Conservation (phyloP, 1,140 invertebrate species). For the Gonatopus flavifemur region DNA sequence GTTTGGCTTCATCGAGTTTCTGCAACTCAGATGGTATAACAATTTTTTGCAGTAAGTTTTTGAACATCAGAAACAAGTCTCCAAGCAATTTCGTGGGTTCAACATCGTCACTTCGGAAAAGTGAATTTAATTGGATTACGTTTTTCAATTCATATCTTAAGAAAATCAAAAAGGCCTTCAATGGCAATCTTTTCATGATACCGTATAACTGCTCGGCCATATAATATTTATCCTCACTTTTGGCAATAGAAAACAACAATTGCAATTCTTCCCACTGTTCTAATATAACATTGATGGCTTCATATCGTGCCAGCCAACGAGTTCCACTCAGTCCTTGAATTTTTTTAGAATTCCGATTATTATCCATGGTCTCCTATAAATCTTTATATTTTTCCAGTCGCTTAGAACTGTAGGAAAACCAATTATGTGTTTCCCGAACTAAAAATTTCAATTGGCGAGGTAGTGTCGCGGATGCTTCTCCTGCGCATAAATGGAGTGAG, state of each 20-base stretch:
- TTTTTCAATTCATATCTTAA: too few species aligned
- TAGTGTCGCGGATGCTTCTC: conserved; percentile 14
- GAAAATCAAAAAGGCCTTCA: too few species aligned
- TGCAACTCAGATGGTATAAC: too few species aligned
- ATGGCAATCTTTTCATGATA: conserved; percentile 23
- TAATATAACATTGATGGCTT: conserved; percentile 11
- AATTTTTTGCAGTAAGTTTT: conserved; percentile 33
- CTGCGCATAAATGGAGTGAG: conserved; percentile 14
- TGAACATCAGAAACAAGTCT: conserved; percentile 29
- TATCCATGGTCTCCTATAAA: too few species aligned
- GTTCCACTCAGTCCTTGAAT: conserved; percentile 27
- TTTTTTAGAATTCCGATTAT: conserved; percentile 29
- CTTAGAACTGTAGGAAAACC: too few species aligned
- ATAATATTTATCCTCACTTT: too few species aligned
- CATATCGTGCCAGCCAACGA: too few species aligned
- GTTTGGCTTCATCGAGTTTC: conserved; percentile 19
- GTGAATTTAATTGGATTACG: too few species aligned
- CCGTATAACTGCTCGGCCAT: conserved; percentile 21
- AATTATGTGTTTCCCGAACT: conserved; percentile 32
- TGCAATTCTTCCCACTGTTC: background rate
- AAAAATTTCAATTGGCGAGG: conserved; percentile 27
- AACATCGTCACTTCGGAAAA: conserved; percentile 28
- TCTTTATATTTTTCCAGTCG: too few species aligned
- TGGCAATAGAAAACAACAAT: too few species aligned
- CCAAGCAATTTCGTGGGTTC: conserved; percentile 26